phyloP scores from a whole-genome alignment of 2,113 vertebrate species.

The Phyllopteryx taeniolatus region DNA sequence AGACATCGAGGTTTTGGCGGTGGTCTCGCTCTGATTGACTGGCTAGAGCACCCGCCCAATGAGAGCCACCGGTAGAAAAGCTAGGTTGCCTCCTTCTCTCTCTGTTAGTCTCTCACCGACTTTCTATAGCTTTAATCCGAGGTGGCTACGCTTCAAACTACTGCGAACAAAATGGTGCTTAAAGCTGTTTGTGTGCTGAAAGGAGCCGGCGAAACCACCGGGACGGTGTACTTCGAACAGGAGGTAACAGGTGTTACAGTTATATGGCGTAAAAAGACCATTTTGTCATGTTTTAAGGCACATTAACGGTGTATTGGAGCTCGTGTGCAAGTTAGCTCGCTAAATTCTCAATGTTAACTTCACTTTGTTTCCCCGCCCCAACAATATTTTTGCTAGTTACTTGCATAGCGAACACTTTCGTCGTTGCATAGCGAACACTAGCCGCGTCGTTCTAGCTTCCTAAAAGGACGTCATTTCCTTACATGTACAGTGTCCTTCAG shows the following conservation, averaged over 20 bases:
- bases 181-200: slow-evolving; percentile 77
- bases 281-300: neutral
- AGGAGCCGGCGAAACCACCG: slow-evolving; percentile 63
- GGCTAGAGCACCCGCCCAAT: neutral
- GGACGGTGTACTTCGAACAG: slow-evolving; percentile 70
- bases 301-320: neutral
- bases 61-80: neutral
- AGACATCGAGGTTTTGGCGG: neutral
- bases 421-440: neutral
- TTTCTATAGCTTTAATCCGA: too few relatives aligned
- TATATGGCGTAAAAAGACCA: accelerated
- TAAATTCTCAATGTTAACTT: neutral
- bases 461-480: neutral
- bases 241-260: slow-evolving; percentile 45
- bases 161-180: slow-evolving; percentile 47
- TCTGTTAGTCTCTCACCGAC: neutral
- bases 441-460: neutral
- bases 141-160: neutral
- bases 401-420: neutral
- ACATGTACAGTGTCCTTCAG: neutral
- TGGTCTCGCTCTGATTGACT: slow-evolving; percentile 34
- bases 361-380: neutral
- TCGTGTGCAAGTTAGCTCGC: slow-evolving; percentile 29
- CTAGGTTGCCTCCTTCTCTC: neutral
- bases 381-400: neutral